Evolutionary conservation across 2,888 invertebrate species (phyloP), one percentile per base, ranked within the genome.

Genomic region (Linnaemya tessellans): DNA sequence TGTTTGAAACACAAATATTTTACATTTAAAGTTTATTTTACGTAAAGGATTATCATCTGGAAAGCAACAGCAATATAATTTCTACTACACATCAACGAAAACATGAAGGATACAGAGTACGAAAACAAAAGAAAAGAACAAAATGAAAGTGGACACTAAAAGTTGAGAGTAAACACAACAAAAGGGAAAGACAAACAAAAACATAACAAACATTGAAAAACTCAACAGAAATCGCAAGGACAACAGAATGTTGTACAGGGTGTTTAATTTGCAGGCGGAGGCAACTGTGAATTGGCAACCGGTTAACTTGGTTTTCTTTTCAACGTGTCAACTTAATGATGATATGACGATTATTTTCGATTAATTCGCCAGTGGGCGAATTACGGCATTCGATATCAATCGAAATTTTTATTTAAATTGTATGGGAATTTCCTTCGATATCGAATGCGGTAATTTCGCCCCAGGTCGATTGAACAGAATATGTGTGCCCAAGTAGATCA

Each of bases 131-230:
- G 49, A n/a, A 58, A 74, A 60, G 60, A 77, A 75, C 79, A 67
- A 78, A 81, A 74, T 54, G 58, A 79, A 85, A 82, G 74, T 82
- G 84, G 84, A 85, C 84, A 82, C 79, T 75, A 80, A 79, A 82
- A 82, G 84, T 82, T 75, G 79, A 85, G 82, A 75, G 82, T 82
- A 85, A 85, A 82, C 85, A 85, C 35, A 85, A 82, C 75, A 82
- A 82, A 80, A 62, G 70, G 35, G 79, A 79, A 85, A 82, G 22
- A 67, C 74, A 82, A 82, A 82, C 81, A 85, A 64, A 46, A 84
- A 74, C 18, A 75, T 11, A 49, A 56, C 70, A 80, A 80, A 74
- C 65, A 71, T 49, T 64, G 46, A 74, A 75, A 83, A 25, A 56
- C 13, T 56, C 18, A 41, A 51, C 58, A 60, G 25, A 41, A 74